Base-by-base conservation (phyloP, 2,888 invertebrate genomes). In the Tortrix viridana region DNA sequence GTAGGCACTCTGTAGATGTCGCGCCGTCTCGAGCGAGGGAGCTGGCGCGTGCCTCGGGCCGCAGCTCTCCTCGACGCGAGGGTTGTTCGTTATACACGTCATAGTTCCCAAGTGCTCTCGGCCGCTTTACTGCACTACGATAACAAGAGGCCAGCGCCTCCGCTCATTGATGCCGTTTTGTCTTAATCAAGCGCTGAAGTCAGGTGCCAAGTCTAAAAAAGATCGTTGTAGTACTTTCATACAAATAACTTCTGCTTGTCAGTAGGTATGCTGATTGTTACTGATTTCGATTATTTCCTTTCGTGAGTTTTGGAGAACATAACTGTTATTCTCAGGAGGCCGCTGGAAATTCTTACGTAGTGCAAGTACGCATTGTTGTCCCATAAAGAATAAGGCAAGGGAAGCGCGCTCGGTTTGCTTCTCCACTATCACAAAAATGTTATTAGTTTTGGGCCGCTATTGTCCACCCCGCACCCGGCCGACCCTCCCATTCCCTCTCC, bases 391-490 rank as follows among this genome's bases (percentile, higher is more conserved):
- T 78, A 80, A 73, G 74, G 77, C 72, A 77, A 83, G 82, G 82
- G 84, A 84, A 81, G 76, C 76, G 75, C 79, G 84, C 79, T 83
- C 84, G 79, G 82, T 82, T 85, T 77, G 76, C 82, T 84, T 75
- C 81, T 80, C 82, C 78, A 80, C 86, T 88, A 88, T 88, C 87
- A 84, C 85, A 90, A 90, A 89, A 89, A 89, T 90, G 87, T 89
- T 90, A 90, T 90, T 90, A 89, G 89, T 89, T 89, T 89, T 84
- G 84, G 86, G 84, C 79, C 87, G 87, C 85, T 88, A 87, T 89
- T 88, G 87, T 84, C 85, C 84, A 82, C 85, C 85, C 80, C 69
- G 74, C 75, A 76, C 79, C 78, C 82, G 77, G 74, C 76, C 81
- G 79, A 77, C 83, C 86, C 84, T 82, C 81, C 73, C 76, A 65